phyloP scores from a whole-genome alignment of 2,113 vertebrate genomes.

The Corythaeola cristata region DNA sequence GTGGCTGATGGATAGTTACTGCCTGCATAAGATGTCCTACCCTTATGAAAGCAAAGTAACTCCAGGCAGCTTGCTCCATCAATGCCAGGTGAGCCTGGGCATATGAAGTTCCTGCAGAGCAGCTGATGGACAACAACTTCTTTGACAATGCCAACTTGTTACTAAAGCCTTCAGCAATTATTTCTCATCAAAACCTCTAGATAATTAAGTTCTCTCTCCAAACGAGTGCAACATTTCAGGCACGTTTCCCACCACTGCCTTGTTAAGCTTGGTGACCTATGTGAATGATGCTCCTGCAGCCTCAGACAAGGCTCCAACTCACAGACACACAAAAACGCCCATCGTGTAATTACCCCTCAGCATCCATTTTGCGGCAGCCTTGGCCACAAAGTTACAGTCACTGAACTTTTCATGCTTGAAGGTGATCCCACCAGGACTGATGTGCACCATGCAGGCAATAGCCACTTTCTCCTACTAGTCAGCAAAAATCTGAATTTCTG shows the following conservation, averaged over 20 bases:
- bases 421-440: not conserved
- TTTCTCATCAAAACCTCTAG: not conserved
- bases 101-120: not conserved
- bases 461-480: not conserved
- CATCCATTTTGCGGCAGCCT: not conserved
- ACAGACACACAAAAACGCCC: not conserved
- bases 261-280: not conserved
- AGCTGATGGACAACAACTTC: not conserved
- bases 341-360: not conserved
- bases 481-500: not conserved
- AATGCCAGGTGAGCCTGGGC: not conserved
- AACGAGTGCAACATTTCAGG: not conserved
- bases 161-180: not conserved
- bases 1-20: not conserved
- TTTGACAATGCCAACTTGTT: not conserved
- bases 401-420: not conserved
- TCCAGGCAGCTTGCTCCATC: not conserved
- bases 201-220: conserved; percentile 17
- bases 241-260: not conserved
- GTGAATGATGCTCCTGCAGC: not conserved
- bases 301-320: not conserved
- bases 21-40: not conserved
- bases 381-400: not conserved
- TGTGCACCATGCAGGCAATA: not conserved
- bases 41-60: not conserved